These are phyloP conservation scores for Ia io DNA, from an alignment of 2,113 vertebrate genomes.

Conservation along the genomic window DNA sequence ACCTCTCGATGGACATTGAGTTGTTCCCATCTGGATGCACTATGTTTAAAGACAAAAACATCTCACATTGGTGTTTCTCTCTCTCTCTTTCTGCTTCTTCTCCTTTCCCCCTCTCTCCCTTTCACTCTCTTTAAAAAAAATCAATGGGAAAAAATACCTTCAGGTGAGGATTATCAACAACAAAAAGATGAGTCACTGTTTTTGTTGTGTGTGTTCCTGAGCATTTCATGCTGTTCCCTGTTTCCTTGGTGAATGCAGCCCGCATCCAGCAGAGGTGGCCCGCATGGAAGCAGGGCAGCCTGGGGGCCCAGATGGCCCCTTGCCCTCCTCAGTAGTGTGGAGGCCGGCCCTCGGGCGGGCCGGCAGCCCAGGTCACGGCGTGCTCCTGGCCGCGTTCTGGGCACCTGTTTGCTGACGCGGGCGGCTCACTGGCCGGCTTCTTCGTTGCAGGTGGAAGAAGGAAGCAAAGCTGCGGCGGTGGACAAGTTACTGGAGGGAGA, in stretches of 20 bases:
- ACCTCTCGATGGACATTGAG: too few species aligned
- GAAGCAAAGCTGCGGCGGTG: constrained; percentile 90
- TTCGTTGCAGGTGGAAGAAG: constrained; percentile 92
- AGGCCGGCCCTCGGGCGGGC: too few species aligned
- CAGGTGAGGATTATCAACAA: too few species aligned
- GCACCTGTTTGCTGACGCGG: rapidly evolving
- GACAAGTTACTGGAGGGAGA: constrained; percentile 93
- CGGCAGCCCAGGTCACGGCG: too few species aligned
- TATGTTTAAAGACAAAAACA: too few species aligned
- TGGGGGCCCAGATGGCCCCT: too few species aligned
- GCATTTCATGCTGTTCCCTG: rapidly evolving
- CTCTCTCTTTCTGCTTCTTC: too few species aligned
- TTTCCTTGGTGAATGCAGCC: rapidly evolving
- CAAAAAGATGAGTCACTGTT: not conserved
- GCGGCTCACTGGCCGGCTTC: not conserved
- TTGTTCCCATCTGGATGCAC: too few species aligned
- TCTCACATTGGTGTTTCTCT: too few species aligned
- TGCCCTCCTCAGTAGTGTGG: rapidly evolving
- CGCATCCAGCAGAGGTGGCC: rapidly evolving
- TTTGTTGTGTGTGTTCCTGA: not conserved
- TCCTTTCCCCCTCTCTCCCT: too few species aligned
- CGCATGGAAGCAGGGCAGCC: rapidly evolving
- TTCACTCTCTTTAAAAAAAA: too few species aligned
- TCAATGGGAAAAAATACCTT: too few species aligned
- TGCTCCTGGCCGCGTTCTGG: rapidly evolving